Evolutionary conservation across 2,113 vertebrate species (phyloP).

Genomic region (Phyllostomus discolor): DNA sequence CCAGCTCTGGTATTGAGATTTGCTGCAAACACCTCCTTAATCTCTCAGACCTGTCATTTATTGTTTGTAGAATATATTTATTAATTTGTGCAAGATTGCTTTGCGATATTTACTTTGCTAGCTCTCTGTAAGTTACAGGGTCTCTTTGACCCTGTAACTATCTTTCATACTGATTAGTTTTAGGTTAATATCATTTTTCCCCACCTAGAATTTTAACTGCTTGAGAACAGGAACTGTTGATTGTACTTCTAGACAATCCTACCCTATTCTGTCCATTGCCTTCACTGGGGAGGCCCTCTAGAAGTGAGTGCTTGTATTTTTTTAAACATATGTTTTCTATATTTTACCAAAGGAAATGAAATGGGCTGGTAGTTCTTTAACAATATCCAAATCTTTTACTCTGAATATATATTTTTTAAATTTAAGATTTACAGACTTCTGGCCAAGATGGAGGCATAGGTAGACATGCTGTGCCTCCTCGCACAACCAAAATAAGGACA

Average conservation of each 20-base stretch:
- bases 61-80: background rate
- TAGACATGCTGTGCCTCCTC: no score
- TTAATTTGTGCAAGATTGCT: background rate
- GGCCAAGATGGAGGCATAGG: no score
- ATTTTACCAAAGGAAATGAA: constrained; percentile 9
- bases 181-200: background rate
- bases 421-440: background rate
- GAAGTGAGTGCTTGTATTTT: background rate
- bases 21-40: background rate
- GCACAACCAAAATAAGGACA: no score
- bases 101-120: background rate
- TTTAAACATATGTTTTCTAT: background rate
- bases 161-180: background rate
- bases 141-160: background rate
- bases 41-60: background rate
- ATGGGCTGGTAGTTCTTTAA: background rate
- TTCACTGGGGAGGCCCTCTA: background rate
- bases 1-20: background rate
- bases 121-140: no score
- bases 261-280: background rate
- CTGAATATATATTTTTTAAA: background rate
- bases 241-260: background rate
- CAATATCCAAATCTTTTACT: background rate
- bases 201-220: background rate
- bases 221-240: background rate